Base-by-base conservation (phyloP, 2,797 vertebrate species). In the Thamnophis elegans region DNA sequence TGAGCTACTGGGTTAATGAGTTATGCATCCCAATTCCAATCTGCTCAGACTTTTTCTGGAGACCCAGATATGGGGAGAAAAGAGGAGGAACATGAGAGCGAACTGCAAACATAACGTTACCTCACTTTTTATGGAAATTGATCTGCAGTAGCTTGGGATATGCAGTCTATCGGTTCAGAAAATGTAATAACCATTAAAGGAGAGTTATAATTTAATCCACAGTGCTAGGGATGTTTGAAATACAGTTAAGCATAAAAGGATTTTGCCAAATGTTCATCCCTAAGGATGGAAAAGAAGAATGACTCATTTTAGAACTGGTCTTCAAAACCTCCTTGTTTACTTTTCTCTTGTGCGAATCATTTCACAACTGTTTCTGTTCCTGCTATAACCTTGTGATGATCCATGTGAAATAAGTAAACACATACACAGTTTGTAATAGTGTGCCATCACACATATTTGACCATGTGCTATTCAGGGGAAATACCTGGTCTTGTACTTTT, bases 1-100 rank as follows among this genome's bases (percentile, higher is more conserved):
- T 4, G 36, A 95, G 90, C 93, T 94, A 89, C 1, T 54, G 1
- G 85, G 13, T 89, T 73, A 95, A 88, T 86, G 93, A 68, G 53
- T 60, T 95, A 93, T 87, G 88, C 85, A 65, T 54, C 16, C 0
- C 0, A 32, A 91, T 18, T 59, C 65, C 32, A 36, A 88, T 55
- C 58, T 65, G 85, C 28, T 93, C 86, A 85, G 58, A 32, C 2
- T 92, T 95, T 91, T 53, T 32, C 32, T 59, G 42, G 78, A 92
- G n/a, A 16, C 94, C 88, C 87, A 87, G 73, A 58, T 92, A 94
- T 12, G 26, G 55, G 32, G n/a, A 60, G 11, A 55, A 82, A 26
- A 65, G n/a, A 36, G 47, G 47, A 14, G 10, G 32, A 28, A 11
- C 12, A 42, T 25, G 68, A 82, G 87, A 7, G 5, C 58, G 7